A percentile compares a stretch with the other conserved stretches of the same genome.
Conservation (phyloP, 2,888 invertebrate species). For the Zelleria hepariella region DNA sequence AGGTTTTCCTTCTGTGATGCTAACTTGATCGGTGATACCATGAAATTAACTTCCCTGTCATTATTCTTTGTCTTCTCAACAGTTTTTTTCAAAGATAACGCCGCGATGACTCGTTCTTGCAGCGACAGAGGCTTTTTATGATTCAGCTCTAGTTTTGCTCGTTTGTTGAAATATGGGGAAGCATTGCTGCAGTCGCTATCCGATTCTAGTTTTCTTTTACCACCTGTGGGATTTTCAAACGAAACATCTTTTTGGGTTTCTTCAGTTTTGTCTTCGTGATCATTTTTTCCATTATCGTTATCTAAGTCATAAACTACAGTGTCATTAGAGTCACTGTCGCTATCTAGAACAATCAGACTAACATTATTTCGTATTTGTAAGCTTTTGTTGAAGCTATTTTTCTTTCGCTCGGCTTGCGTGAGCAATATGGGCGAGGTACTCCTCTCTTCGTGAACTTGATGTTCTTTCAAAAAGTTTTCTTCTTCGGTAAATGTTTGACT, state of each 20-base stretch:
- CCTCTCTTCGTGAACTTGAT: slow-evolving; percentile 21
- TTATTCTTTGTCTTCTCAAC: slow-evolving; percentile 16
- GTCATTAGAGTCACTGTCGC: slow-evolving; percentile 45
- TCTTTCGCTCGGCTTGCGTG: slow-evolving; percentile 45
- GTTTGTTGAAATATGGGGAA: slow-evolving; percentile 57
- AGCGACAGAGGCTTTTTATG: slow-evolving; percentile 28
- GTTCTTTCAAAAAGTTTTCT: not conserved
- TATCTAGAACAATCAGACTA: slow-evolving; percentile 49
- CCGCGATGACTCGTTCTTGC: slow-evolving; percentile 46
- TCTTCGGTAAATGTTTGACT: slow-evolving; percentile 3
- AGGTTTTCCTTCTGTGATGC: slow-evolving; percentile 45
- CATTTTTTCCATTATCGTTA: too few relatives aligned
- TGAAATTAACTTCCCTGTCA: slow-evolving; percentile 20
- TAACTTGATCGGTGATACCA: slow-evolving; percentile 25
- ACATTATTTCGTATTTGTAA: slow-evolving; percentile 19
- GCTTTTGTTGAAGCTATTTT: slow-evolving; percentile 11
- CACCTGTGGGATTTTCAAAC: slow-evolving; percentile 18
- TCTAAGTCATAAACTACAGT: slow-evolving; percentile 32
- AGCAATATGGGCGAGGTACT: slow-evolving; percentile 49
- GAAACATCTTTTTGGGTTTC: slow-evolving; percentile 11
- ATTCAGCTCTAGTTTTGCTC: slow-evolving; percentile 31
- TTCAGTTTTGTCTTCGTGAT: too few relatives aligned
- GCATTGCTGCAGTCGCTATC: slow-evolving; percentile 24
- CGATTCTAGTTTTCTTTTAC: slow-evolving; percentile 41
- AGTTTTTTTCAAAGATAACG: slow-evolving; percentile 22